Evolutionary conservation across 1,140 invertebrate species (phyloP).

Genomic region (Drosophila kikkawai): DNA sequence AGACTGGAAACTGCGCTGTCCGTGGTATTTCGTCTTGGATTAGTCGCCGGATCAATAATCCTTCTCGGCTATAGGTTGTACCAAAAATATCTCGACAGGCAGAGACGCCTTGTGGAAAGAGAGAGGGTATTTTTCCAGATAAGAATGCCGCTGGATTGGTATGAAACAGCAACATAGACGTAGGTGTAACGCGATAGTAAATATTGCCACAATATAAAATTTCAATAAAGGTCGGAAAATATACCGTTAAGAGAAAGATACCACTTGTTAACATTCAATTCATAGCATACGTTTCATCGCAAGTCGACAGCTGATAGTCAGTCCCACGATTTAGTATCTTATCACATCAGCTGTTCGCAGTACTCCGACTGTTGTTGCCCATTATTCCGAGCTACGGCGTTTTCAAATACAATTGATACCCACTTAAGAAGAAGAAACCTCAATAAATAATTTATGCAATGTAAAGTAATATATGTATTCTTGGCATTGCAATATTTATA

Average conservation of each 20-base stretch:
- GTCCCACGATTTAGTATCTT: neutral
- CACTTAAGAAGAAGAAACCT: neutral
- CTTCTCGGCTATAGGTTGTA: slow-evolving; percentile 4
- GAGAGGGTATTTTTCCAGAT: neutral
- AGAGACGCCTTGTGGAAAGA: neutral
- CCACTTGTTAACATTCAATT: neutral
- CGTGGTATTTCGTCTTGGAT: slow-evolving; percentile 9
- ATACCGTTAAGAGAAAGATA: neutral
- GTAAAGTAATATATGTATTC: neutral
- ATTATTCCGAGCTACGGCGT: neutral
- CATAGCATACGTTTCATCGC: neutral
- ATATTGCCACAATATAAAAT: too few species aligned
- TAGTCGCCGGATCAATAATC: slow-evolving; percentile 6
- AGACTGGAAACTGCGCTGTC: slow-evolving; percentile 19
- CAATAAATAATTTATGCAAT: neutral
- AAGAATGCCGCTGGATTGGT: neutral
- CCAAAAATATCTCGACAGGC: neutral
- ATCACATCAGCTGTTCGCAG: neutral
- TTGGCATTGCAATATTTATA: too few species aligned
- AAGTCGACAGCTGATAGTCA: neutral
- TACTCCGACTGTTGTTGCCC: neutral
- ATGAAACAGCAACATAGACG: neutral
- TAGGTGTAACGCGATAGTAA: neutral
- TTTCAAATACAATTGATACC: neutral
- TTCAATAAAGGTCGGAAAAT: neutral